phyloP scores from a whole-genome alignment of 2,797 vertebrate species.

The Ara ararauna region DNA sequence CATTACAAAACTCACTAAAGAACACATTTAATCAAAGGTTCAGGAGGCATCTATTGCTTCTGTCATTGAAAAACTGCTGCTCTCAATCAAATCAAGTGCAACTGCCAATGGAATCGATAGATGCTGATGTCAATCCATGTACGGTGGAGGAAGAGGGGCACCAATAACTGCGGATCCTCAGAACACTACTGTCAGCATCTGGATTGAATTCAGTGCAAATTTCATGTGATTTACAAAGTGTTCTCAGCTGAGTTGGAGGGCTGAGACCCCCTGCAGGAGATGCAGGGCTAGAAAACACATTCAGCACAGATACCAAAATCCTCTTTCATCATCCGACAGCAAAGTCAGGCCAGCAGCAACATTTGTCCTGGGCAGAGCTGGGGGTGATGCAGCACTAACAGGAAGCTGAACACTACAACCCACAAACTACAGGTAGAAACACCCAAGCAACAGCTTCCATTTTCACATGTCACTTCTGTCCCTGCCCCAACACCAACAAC shows the following conservation, averaged over 20 bases:
- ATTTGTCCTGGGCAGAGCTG: fast-evolving
- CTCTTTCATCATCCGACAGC: background rate
- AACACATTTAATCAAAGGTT: background rate
- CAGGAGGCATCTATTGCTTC: background rate
- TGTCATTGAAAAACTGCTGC: background rate
- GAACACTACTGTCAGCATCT: fast-evolving
- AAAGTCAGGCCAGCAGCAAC: background rate
- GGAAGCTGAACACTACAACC: background rate
- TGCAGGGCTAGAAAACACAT: fast-evolving
- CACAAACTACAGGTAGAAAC: background rate
- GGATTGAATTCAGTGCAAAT: background rate
- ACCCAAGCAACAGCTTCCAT: background rate
- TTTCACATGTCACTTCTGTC: background rate
- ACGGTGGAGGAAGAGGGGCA: fast-evolving
- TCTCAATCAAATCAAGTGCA: background rate
- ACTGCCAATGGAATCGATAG: background rate
- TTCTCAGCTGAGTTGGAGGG: background rate
- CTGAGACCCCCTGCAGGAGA: background rate
- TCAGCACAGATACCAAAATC: background rate
- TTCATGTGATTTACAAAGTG: background rate
- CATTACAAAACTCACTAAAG: background rate
- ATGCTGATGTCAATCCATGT: background rate
- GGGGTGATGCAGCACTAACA: background rate
- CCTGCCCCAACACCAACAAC: background rate
- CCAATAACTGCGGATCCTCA: background rate